Conservation (phyloP, 2,797 vertebrate genomes). For the Tympanoctomys barrerae region DNA sequence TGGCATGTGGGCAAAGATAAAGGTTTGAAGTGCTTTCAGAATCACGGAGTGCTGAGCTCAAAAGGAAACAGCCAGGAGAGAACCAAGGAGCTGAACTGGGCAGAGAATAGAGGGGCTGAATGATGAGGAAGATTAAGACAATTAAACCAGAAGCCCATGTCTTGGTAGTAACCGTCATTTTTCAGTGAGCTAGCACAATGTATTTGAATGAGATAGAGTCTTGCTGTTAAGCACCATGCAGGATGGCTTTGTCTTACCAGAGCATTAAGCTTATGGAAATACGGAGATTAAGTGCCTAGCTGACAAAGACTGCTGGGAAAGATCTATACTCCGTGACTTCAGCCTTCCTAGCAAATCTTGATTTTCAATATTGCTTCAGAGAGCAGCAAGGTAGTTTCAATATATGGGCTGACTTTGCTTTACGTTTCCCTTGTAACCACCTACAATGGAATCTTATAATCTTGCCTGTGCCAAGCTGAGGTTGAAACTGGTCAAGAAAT, state of each 20-base stretch:
- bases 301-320: not conserved
- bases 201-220: not conserved
- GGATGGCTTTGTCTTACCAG: slow-evolving; percentile 28
- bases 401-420: not conserved
- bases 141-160: not conserved
- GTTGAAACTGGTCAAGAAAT: slow-evolving; percentile 78
- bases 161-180: not conserved
- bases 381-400: slow-evolving; percentile 20
- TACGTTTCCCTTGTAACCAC: slow-evolving; percentile 26
- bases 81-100: not conserved
- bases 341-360: slow-evolving; percentile 56
- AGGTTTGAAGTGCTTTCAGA: not conserved
- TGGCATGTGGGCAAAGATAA: not conserved
- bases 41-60: not conserved
- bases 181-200: not conserved
- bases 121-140: not conserved
- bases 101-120: not conserved
- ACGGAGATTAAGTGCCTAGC: not conserved
- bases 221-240: not conserved
- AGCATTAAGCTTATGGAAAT: slow-evolving; percentile 27
- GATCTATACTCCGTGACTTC: not conserved
- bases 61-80: not conserved
- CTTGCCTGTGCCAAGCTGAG: slow-evolving; percentile 60
- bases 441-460: slow-evolving; percentile 29
- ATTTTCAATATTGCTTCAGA: slow-evolving; percentile 18